Conservation (phyloP, 2,797 vertebrate genomes). For the Cyprinella venusta region DNA sequence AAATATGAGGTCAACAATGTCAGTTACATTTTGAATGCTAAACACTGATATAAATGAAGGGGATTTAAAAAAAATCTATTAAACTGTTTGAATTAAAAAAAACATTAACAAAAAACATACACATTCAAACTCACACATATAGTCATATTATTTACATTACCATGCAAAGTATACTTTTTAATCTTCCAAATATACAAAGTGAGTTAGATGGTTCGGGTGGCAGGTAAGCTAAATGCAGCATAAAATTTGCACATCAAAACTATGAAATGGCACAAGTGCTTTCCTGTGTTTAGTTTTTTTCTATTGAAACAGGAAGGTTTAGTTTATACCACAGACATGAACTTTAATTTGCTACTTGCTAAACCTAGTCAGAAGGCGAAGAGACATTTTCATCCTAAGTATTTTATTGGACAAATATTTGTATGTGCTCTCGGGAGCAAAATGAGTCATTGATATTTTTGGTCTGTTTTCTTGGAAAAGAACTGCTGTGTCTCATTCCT, state of each 20-base stretch:
- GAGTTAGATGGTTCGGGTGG: not conserved
- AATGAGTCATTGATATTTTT: slow-evolving; percentile 16
- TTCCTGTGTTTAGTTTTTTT: slow-evolving; percentile 12
- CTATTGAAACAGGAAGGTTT: not conserved
- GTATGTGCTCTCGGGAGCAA: slow-evolving; percentile 15
- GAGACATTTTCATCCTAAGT: not conserved
- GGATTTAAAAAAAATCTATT: not conserved
- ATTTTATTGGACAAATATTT: slow-evolving; percentile 18
- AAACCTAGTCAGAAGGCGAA: not conserved
- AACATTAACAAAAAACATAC: not conserved
- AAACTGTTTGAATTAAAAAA: not conserved
- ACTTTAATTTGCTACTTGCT: slow-evolving; percentile 1
- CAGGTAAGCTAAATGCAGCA: not conserved
- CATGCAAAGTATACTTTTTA: not conserved
- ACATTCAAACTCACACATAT: no score
- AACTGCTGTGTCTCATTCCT: not conserved
- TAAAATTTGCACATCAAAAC: not conserved
- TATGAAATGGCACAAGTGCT: not conserved
- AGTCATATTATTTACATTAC: not conserved
- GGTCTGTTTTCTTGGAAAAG: slow-evolving; percentile 2
- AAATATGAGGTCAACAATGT: not conserved
- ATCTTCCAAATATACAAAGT: not conserved
- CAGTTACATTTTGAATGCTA: not conserved
- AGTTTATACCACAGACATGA: not conserved
- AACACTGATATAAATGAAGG: not conserved